Evolutionary conservation across 2,888 invertebrate species (phyloP), one percentile per base, ranked within the genome.

Genomic region (Diarsia mendica): DNA sequence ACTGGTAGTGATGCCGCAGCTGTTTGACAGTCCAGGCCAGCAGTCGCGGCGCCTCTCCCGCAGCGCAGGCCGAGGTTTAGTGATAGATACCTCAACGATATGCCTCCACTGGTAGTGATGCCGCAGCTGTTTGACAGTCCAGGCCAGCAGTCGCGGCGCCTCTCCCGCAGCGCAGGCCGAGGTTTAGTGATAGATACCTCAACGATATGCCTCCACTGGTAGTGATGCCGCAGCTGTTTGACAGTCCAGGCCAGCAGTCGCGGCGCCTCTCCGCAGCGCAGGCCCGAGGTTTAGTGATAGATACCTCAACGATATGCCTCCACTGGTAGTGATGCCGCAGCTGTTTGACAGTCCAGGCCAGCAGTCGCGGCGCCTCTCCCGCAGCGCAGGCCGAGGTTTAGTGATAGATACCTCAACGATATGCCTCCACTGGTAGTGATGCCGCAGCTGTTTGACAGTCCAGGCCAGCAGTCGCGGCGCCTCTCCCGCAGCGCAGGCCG

Each of bases 231-330:
- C 70, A 90, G 90, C 74, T 84, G 88, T n/a, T 76, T 73, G 49
- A 84, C 84, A 67, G 85, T 66, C 98, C 98, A 98, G 71, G 98
- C 98, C 82, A 98, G 96, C 68, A 98, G 97, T 20, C 98, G 97
- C 88, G 98, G 97, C 23, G 98, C 98, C 97, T 98, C 98, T 98
- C 98, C 97, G 98, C 98, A 6, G 99, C 98, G 33, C 99, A 98
- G 67, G 98, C 97, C 28, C 2, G 28, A 28, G 28, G 28, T 28
- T 28, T 28, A 28, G 28, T 28, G 28, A 28, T 28, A 1, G 28
- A 28, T 28, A 28, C 28, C 28, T 28, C 28, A 28, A 28, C 28
- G 28, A 28, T 28, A 28, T 28, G 28, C 28, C 28, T 28, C 28
- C 28, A 28, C 28, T 28, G 28, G 28, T 28, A 28, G 28, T 28